Evolutionary conservation across 1,140 invertebrate genomes (phyloP), one percentile per base, ranked within the genome.

Genomic region (Campoletis sonorensis): DNA sequence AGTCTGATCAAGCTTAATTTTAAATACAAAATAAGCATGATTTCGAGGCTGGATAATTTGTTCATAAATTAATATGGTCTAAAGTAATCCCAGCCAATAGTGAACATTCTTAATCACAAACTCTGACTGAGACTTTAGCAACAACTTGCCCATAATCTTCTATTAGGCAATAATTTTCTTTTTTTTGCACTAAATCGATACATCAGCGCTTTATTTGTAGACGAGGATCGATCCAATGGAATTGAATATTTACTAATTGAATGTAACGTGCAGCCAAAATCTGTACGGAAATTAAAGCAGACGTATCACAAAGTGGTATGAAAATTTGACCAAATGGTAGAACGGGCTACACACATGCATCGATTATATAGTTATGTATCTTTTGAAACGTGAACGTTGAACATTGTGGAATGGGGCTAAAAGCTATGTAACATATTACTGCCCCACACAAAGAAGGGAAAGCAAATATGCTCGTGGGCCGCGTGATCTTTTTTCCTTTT

Each of bases 401-500:
- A 27, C 23, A 64, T 64, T 26, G 3, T 58, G 33, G 70, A 45
- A 72, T 23, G 33, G 37, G n/a, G 40, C 27, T 72, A 26, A 64
- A 72, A 72, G 70, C 70, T n/a, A 45, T 72, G 70, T 45, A 72
- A 72, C 33, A 10, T 72, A 71, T 37, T 71, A 37, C n/a, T n/a
- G 33, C 8, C 21, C 11, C 70, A 16, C n/a, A 45, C 37, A 4
- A 72, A 72, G 70, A 11, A 45, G n/a, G 21, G 23, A 23, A 45
- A 72, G 70, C 40, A 72, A 72, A 72, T 49, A 23, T 72, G 21
- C 70, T 45, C 70, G 21, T 2, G 16, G 70, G 40, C 16, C 16
- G 70, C 18, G 16, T 13, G 40, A 49, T 37, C 70, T 45, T 72
- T 72, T 23, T 23, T 26, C 23, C n/a, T 70, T 72, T 49, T 4